Base-by-base conservation (phyloP, 2,113 vertebrate genomes). In the Lucifuga dentata region DNA sequence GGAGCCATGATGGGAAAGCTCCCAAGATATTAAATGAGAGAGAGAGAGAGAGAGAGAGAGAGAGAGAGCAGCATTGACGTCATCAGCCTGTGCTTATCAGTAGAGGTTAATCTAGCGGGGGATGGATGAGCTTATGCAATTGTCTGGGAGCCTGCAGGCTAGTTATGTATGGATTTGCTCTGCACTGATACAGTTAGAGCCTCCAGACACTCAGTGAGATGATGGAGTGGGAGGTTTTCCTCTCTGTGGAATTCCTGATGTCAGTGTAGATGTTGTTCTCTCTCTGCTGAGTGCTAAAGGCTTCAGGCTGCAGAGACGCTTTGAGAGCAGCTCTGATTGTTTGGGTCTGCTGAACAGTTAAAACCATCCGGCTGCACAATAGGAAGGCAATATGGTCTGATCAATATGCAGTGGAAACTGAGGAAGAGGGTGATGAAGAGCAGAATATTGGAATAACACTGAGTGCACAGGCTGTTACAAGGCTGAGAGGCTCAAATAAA, bases 51-150 rank as follows among this genome's bases (percentile, higher is more conserved):
- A 52, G 32, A 60, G 40, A 9, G 56, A 57, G 71, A 55, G 79
- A 74, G 52, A 67, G 73, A 81, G 65, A 68, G 77, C 60, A 56
- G 59, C 45, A 63, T 81, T 92, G 88, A 91, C 83, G 86, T 92
- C 90, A 92, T 60, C 57, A 53, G 73, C 66, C 84, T 68, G 68
- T 68, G 79, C 80, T 88, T 85, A 85, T 89, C 87, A 84, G 77
- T 70, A 48, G 70, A 87, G 86, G 83, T 88, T 90, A 91, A 92
- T 93, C 91, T 92, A 90, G 80, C 65, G 23, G 51, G 69, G 78
- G 77, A 78, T 53, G 76, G 82, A 73, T 70, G 50, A 48, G 76
- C 58, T 93, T 93, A 90, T 91, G 89, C 89, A 93, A 92, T 91
- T 90, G 88, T 91, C 82, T 91, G 76, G 72, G 80, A 83, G 84